These are phyloP conservation scores for Latrodectus hesperus DNA, from an alignment of 2,888 invertebrate genomes.

Conservation along the genomic window DNA sequence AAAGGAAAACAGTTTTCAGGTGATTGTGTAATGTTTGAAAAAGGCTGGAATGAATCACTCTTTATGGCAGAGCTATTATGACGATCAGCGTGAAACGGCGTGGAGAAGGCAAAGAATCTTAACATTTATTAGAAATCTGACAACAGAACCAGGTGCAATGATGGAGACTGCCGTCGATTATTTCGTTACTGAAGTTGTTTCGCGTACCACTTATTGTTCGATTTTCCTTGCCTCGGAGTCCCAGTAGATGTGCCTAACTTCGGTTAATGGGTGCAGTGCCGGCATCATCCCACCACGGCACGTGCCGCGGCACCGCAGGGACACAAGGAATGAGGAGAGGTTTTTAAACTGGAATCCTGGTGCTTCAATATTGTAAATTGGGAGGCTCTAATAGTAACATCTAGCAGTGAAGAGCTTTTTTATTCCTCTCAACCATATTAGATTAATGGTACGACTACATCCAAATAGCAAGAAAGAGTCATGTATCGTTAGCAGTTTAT, in stretches of 20 bases:
- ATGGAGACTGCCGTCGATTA: slow-evolving; percentile 34
- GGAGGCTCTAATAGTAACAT: neutral
- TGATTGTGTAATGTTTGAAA: too few relatives aligned
- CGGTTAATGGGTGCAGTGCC: slow-evolving; percentile 34
- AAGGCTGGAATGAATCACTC: neutral
- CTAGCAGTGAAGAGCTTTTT: neutral
- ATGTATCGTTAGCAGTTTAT: too few relatives aligned
- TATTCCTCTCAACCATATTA: neutral
- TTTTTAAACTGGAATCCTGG: slow-evolving; percentile 16
- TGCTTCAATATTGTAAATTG: neutral
- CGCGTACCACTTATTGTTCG: slow-evolving; percentile 45
- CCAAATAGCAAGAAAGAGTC: too few relatives aligned
- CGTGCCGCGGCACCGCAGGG: slow-evolving; percentile 10
- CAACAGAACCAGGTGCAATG: slow-evolving; percentile 50
- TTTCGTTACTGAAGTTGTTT: slow-evolving; percentile 55
- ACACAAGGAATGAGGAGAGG: neutral
- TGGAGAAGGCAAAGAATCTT: neutral
- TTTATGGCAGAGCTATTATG: neutral
- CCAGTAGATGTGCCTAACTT: slow-evolving; percentile 30
- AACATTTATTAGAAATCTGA: slow-evolving; percentile 39
- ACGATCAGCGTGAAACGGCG: slow-evolving; percentile 13
- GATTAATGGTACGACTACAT: too few relatives aligned
- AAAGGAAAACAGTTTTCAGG: too few relatives aligned
- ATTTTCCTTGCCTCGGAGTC: slow-evolving; percentile 39
- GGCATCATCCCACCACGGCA: slow-evolving; percentile 49